A percentile compares a stretch with the other conserved stretches of the same genome.
Evolutionary conservation across 2,113 vertebrate genomes (phyloP).

Genomic region (Nannospalax galili): DNA sequence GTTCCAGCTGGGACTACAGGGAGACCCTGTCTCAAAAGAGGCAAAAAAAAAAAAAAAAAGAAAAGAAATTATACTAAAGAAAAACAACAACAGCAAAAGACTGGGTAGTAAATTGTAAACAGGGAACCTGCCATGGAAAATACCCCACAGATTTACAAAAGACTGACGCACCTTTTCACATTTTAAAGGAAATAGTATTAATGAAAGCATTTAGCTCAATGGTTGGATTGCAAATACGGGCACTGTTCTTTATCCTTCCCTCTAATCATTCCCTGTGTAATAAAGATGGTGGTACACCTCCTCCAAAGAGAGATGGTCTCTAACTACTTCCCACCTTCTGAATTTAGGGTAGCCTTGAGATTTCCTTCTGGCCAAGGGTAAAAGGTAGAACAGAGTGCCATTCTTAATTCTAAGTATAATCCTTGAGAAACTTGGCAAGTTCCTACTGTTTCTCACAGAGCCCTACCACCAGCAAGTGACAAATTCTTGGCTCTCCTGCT

Average conservation of each 20-base stretch:
- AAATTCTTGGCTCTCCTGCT: not conserved
- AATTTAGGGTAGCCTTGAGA: not conserved
- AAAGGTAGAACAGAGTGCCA: not conserved
- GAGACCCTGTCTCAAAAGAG: too few species aligned
- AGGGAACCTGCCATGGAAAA: not conserved
- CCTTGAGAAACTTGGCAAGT: not conserved
- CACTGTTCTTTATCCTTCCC: not conserved
- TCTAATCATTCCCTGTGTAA: not conserved
- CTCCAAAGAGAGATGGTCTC: not conserved
- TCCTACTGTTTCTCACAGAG: not conserved
- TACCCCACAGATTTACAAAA: not conserved
- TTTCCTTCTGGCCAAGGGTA: not conserved
- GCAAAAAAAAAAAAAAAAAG: too few species aligned
- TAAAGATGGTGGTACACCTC: not conserved
- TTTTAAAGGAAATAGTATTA: conserved; percentile 10
- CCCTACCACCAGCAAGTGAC: not conserved
- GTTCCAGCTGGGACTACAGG: too few species aligned
- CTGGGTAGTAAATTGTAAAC: not conserved
- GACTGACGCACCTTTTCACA: not conserved
- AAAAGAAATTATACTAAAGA: too few species aligned
- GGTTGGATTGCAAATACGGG: not conserved
- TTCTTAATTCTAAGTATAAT: not conserved
- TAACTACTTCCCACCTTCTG: not conserved
- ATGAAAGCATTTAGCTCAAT: not conserved
- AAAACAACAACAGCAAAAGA: too few species aligned